These are phyloP conservation scores for Drosophila jambulina DNA, from an alignment of 1,140 invertebrate genomes.

Conservation along the genomic window DNA sequence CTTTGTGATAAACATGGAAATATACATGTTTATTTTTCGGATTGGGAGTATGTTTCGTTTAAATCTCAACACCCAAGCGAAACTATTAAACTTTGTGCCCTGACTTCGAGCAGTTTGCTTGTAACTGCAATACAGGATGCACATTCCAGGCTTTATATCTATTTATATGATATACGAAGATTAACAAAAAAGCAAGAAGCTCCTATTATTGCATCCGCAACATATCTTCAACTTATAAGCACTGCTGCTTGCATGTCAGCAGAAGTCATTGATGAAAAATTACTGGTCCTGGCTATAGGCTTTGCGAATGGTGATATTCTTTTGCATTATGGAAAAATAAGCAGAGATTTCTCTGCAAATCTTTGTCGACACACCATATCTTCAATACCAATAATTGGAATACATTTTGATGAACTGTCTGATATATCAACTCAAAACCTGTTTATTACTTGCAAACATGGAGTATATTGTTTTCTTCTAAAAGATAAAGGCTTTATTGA, in stretches of 20 bases:
- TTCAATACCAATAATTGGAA: constrained; percentile 46
- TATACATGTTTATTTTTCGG: constrained; percentile 42
- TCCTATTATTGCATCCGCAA: constrained; percentile 28
- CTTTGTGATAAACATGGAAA: constrained; percentile 52
- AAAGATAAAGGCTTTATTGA: constrained; percentile 52
- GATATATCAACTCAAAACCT: constrained; percentile 22
- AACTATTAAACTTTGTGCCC: constrained; percentile 40
- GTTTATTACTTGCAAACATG: constrained; percentile 52
- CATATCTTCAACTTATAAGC: constrained; percentile 28
- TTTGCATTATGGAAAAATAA: constrained; percentile 54
- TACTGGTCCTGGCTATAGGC: constrained; percentile 48
- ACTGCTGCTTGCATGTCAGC: constrained; percentile 24
- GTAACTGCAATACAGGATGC: constrained; percentile 32
- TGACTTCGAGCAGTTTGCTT: constrained; percentile 53
- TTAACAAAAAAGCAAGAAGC: constrained; percentile 42
- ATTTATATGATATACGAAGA: constrained; percentile 55
- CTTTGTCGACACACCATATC: constrained; percentile 41
- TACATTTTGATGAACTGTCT: constrained; percentile 36
- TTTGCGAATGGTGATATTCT: constrained; percentile 60
- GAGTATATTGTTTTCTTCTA: constrained; percentile 42
- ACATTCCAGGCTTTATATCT: constrained; percentile 23
- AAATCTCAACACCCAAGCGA: constrained; percentile 14
- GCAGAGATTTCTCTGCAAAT: constrained; percentile 27
- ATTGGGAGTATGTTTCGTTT: constrained; percentile 48
- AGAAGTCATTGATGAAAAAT: constrained; percentile 33